A percentile compares a stretch with the other conserved stretches of the same genome.
These are phyloP conservation scores for Diachasmimorpha longicaudata DNA, from an alignment of 1,140 invertebrate species.

Conservation along the genomic window DNA sequence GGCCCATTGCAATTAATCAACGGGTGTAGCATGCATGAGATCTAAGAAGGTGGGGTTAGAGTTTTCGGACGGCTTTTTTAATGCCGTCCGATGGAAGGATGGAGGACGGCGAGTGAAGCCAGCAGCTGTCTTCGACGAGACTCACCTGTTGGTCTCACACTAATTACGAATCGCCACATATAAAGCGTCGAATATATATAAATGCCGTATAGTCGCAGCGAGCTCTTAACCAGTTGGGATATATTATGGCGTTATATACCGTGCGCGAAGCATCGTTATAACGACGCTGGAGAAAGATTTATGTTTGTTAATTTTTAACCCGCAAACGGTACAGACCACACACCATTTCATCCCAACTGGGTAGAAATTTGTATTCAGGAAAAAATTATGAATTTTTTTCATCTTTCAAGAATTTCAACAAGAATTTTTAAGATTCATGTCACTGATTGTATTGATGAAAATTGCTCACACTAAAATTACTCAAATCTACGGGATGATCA, in stretches of 20 bases:
- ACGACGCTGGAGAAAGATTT: not conserved
- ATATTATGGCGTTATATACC: not conserved
- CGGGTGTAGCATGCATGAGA: not conserved
- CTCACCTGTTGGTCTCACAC: constrained; percentile 40
- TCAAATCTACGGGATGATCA: too few species aligned
- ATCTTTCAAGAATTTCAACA: not conserved
- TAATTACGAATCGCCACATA: constrained; percentile 33
- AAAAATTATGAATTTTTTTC: not conserved
- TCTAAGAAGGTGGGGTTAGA: not conserved
- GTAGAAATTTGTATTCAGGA: not conserved
- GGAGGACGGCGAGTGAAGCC: constrained; percentile 1
- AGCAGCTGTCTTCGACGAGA: constrained; percentile 31
- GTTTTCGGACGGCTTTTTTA: not conserved
- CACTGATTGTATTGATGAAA: too few species aligned
- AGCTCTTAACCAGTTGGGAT: not conserved
- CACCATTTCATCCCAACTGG: not conserved
- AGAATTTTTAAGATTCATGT: too few species aligned
- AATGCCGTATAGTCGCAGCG: not conserved
- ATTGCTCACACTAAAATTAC: too few species aligned
- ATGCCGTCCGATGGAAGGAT: not conserved
- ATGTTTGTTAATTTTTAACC: not conserved
- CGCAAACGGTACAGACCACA: not conserved
- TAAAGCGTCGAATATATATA: constrained; percentile 29
- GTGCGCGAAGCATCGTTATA: not conserved
- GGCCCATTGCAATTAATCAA: not conserved